Conservation (phyloP, 2,797 vertebrate genomes). For the Pseudochirops cupreus region DNA sequence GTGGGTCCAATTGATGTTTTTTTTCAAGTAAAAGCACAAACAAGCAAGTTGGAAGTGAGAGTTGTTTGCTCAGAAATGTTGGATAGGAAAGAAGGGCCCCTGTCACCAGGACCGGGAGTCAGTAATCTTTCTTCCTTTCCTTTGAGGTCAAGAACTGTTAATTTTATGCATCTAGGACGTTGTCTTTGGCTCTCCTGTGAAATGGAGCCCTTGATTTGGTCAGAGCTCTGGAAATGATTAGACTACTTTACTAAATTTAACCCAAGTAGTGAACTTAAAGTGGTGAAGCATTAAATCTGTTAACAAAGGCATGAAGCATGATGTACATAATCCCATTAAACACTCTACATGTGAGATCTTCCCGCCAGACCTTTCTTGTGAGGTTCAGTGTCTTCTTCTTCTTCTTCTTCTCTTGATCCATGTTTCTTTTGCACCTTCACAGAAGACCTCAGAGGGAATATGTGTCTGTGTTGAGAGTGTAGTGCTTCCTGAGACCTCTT, state of each 20-base stretch:
- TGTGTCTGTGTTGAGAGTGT: accelerated
- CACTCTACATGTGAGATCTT: conserved; percentile 35
- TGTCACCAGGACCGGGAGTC: not conserved
- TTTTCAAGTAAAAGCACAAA: not conserved
- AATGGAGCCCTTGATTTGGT: conserved; percentile 67
- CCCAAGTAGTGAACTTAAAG: conserved; percentile 64
- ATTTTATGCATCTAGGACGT: conserved; percentile 59
- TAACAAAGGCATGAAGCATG: conserved; percentile 71
- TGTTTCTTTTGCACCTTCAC: not conserved
- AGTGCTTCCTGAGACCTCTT: not conserved
- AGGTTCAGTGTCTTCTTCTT: not conserved
- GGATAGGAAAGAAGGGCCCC: not conserved
- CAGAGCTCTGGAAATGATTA: conserved; percentile 77
- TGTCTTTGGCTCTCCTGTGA: conserved; percentile 59
- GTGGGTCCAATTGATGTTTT: not conserved
- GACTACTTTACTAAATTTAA: conserved; percentile 69
- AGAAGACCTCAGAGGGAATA: conserved; percentile 14
- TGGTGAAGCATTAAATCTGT: conserved; percentile 77
- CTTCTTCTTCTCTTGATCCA: conserved; percentile 9
- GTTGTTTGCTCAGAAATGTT: not conserved
- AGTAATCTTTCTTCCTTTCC: not conserved
- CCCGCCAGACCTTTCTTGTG: conserved; percentile 43
- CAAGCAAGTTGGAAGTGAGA: not conserved
- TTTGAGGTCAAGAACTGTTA: conserved; percentile 43
- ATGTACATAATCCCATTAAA: conserved; percentile 77